These are phyloP conservation scores for Trididemnum clinides DNA, from an alignment of 23 tunicate species.

Conservation along the genomic window DNA sequence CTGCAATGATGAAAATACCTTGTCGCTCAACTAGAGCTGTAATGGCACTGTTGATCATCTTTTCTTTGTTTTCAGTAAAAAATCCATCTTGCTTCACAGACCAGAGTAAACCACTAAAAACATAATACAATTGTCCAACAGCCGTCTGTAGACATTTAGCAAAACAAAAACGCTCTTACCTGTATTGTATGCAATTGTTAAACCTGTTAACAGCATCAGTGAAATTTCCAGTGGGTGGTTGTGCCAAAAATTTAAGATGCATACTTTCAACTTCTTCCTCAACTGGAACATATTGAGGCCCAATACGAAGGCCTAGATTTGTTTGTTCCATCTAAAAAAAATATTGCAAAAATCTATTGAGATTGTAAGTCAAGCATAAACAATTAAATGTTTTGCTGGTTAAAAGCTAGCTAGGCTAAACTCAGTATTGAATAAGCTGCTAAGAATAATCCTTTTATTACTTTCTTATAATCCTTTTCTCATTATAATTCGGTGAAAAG, in stretches of 20 bases:
- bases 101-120: constrained; percentile 86
- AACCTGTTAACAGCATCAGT: constrained; percentile 77
- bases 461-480: too few relatives aligned
- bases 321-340: constrained; percentile 65
- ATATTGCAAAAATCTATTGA: not conserved
- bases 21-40: constrained; percentile 68
- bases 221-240: constrained; percentile 87
- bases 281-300: constrained; percentile 64
- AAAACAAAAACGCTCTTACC: too few relatives aligned
- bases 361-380: not conserved
- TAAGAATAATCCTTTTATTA: too few relatives aligned
- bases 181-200: constrained; percentile 88
- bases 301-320: constrained; percentile 72
- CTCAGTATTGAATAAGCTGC: not conserved
- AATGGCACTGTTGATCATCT: constrained; percentile 78
- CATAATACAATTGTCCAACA: too few relatives aligned
- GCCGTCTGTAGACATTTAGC: too few relatives aligned
- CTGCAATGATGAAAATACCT: too few relatives aligned
- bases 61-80: constrained; percentile 97
- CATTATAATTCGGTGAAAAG: too few relatives aligned
- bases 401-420: not conserved
- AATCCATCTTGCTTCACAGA: constrained; percentile 97
- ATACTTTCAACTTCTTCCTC: constrained; percentile 98
- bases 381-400: not conserved
- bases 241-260: constrained; percentile 74